Percentiles rank a stretch among this genome's conserved stretches.
These are phyloP conservation scores for Eumerus sabulonum DNA, from an alignment of 2,888 invertebrate genomes.

Conservation along the genomic window DNA sequence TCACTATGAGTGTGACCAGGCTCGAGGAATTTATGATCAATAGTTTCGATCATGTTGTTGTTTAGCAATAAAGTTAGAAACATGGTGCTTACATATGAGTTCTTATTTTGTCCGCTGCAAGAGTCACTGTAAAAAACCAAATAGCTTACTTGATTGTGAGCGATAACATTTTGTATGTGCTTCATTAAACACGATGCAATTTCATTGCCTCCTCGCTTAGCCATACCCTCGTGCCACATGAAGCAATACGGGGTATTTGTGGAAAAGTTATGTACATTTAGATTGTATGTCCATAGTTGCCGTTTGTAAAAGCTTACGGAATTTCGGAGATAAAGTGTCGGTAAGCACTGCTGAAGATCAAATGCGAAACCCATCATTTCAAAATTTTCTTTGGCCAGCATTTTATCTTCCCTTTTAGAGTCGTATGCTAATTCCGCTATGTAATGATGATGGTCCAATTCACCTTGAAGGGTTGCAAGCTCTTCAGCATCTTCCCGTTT, in stretches of 20 bases:
- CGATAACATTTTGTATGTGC: constrained; percentile 11
- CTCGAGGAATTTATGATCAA: constrained; percentile 62
- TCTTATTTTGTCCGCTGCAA: constrained; percentile 66
- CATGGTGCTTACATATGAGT: constrained; percentile 56
- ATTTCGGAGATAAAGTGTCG: constrained; percentile 54
- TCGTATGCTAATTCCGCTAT: constrained; percentile 58
- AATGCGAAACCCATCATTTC: too few relatives aligned
- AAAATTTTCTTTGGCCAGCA: constrained; percentile 29
- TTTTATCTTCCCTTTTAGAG: too few relatives aligned
- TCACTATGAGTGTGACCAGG: constrained; percentile 57
- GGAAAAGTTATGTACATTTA: constrained; percentile 60
- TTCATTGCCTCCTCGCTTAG: too few relatives aligned
- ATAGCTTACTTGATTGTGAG: constrained; percentile 33
- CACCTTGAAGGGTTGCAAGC: too few relatives aligned
- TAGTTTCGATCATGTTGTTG: too few relatives aligned
- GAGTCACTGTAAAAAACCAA: constrained; percentile 65
- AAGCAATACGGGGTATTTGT: constrained; percentile 51
- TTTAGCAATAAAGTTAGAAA: constrained; percentile 21
- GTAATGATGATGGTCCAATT: constrained; percentile 38
- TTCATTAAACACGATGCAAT: too few relatives aligned
- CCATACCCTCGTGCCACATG: too few relatives aligned
- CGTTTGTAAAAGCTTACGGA: constrained; percentile 67
- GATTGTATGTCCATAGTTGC: constrained; percentile 67
- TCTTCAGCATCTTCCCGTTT: constrained; percentile 26
- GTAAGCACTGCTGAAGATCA: constrained; percentile 67